A percentile compares a stretch with the other conserved stretches of the same genome.
Evolutionary conservation across 1,140 invertebrate species (phyloP).

Genomic region (Bombus balteatus): DNA sequence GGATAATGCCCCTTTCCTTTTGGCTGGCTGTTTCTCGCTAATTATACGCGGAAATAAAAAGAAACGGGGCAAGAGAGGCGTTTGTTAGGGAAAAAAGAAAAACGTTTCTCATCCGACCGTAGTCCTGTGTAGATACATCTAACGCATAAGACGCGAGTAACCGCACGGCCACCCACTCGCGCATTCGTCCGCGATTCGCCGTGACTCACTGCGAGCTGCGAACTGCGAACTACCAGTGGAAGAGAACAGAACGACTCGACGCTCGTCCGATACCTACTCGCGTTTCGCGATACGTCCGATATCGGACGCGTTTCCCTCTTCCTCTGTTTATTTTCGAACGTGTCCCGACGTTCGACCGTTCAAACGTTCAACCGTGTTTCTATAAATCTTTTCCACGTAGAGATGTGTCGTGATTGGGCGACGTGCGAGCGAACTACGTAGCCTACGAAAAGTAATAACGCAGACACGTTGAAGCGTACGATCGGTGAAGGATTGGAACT

Average conservation of each 20-base stretch:
- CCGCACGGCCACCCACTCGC: slow-evolving; percentile 63
- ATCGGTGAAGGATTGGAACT: too few species aligned
- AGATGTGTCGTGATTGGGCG: too few species aligned
- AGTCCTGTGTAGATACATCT: background rate
- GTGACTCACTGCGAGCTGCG: slow-evolving; percentile 59
- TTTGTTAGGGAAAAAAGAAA: background rate
- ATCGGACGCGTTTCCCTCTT: background rate
- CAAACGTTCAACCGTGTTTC: too few species aligned
- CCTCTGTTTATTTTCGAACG: background rate
- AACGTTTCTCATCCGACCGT: too few species aligned
- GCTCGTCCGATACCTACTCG: slow-evolving; percentile 2
- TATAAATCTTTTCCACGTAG: too few species aligned
- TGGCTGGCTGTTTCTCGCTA: background rate
- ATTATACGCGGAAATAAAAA: background rate
- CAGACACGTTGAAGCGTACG: too few species aligned
- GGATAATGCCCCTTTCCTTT: background rate
- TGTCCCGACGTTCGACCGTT: background rate
- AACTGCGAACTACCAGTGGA: slow-evolving; percentile 4
- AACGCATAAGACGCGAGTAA: slow-evolving; percentile 51
- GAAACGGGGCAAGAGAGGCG: background rate
- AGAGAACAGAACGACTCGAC: too few species aligned
- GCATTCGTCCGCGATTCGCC: slow-evolving; percentile 58
- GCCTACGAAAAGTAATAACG: too few species aligned
- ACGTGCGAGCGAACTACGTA: too few species aligned
- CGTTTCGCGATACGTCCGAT: background rate